Percentiles rank a stretch among this genome's conserved stretches.
These are phyloP conservation scores for Spatulosminthurus flaviceps DNA, from an alignment of 2,888 invertebrate species.

Conservation along the genomic window DNA sequence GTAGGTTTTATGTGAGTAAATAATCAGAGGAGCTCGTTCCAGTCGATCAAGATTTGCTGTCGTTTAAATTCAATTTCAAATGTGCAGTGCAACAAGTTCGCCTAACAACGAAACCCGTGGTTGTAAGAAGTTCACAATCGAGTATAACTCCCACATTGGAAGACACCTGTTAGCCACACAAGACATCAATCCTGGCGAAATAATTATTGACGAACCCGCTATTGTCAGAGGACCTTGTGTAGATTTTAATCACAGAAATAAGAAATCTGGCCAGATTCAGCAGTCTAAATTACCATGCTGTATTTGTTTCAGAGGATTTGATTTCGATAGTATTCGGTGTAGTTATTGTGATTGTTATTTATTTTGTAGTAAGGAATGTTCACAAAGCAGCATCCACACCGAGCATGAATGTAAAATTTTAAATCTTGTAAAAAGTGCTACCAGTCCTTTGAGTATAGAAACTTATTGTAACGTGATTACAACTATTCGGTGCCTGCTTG, in stretches of 20 bases:
- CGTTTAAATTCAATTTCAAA: too few species aligned
- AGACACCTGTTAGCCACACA: slow-evolving; percentile 55
- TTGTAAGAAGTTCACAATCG: slow-evolving; percentile 14
- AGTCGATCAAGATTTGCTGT: too few species aligned
- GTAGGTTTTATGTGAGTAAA: too few species aligned
- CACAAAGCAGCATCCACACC: slow-evolving; percentile 35
- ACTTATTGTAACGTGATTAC: slow-evolving; percentile 51
- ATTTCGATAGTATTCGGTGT: background rate
- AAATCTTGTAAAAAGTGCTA: slow-evolving; percentile 27
- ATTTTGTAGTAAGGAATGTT: slow-evolving; percentile 38
- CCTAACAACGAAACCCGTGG: too few species aligned
- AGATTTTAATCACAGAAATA: background rate
- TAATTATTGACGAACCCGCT: slow-evolving; percentile 56
- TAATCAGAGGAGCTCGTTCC: too few species aligned
- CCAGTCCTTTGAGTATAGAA: slow-evolving; percentile 23
- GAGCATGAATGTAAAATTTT: slow-evolving; percentile 56
- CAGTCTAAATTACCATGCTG: background rate
- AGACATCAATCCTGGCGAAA: slow-evolving; percentile 56
- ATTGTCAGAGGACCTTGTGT: slow-evolving; percentile 54
- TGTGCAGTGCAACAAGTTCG: too few species aligned
- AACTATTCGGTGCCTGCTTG: slow-evolving; percentile 51
- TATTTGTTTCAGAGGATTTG: slow-evolving; percentile 11
- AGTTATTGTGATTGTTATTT: background rate
- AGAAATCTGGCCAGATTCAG: background rate
- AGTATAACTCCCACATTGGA: slow-evolving; percentile 42